phyloP scores from a whole-genome alignment of 2,888 invertebrate species.

The Agonum fuliginosum region DNA sequence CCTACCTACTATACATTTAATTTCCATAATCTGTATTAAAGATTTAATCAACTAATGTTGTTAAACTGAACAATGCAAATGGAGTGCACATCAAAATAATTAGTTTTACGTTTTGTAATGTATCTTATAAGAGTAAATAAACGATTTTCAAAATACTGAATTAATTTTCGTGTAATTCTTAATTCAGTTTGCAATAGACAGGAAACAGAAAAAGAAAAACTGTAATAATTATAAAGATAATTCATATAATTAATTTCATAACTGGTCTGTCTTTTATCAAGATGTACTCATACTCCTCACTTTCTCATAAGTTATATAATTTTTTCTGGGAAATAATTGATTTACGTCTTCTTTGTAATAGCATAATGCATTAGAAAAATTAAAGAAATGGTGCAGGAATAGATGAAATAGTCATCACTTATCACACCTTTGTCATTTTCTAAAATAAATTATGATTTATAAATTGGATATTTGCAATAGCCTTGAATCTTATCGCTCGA shows the following conservation, averaged over 20 bases:
- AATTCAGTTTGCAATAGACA: neutral
- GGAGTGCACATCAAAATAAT: too few species aligned
- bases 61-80: too few species aligned
- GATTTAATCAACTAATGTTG: too few species aligned
- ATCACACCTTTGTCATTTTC: neutral
- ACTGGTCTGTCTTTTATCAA: neutral
- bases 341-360: neutral
- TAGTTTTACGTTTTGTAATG: neutral
- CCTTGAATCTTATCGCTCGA: conserved; percentile 18
- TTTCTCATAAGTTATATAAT: conserved; percentile 28
- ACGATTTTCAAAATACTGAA: neutral
- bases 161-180: neutral
- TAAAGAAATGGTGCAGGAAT: neutral
- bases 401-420: neutral
- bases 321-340: conserved; percentile 29
- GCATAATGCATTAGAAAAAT: neutral
- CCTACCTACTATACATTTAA: too few species aligned
- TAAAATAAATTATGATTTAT: neutral
- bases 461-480: neutral
- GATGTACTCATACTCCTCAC: neutral
- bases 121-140: neutral
- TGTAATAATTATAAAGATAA: neutral
- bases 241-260: conserved; percentile 29
- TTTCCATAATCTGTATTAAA: too few species aligned
- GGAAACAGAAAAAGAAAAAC: neutral